Evolutionary conservation across 2,797 vertebrate species (phyloP).

Genomic region (Urophycis tenuis): DNA sequence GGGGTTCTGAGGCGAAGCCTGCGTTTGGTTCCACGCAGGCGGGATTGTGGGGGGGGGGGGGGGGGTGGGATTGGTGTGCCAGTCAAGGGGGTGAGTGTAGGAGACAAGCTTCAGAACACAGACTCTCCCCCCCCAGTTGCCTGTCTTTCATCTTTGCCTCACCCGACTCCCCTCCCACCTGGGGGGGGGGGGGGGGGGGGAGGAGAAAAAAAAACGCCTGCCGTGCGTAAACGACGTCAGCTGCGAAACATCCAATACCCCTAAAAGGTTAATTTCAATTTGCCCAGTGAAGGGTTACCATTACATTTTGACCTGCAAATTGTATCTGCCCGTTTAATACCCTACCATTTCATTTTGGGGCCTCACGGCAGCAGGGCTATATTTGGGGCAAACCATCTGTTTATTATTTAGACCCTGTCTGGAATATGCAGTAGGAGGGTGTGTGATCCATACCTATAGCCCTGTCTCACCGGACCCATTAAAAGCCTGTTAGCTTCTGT

Average conservation of each 20-base stretch:
- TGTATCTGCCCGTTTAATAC: slow-evolving; percentile 72
- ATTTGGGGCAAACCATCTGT: slow-evolving; percentile 66
- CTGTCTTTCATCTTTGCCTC: slow-evolving; percentile 3
- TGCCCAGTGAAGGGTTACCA: slow-evolving; percentile 76
- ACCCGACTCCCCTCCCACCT: too few relatives aligned
- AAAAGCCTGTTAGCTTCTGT: slow-evolving; percentile 72
- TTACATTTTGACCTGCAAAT: slow-evolving; percentile 83
- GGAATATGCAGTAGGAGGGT: slow-evolving; percentile 17
- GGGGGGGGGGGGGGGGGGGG: too few relatives aligned
- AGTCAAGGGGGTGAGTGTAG: neutral
- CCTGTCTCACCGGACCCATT: slow-evolving; percentile 65
- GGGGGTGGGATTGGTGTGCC: neutral
- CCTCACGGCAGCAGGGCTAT: slow-evolving; percentile 46
- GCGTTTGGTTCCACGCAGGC: neutral
- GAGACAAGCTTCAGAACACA: slow-evolving; percentile 50
- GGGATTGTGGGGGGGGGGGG: neutral
- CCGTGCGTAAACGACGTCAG: neutral
- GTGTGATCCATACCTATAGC: slow-evolving; percentile 55
- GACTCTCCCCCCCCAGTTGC: neutral
- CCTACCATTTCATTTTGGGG: slow-evolving; percentile 76
- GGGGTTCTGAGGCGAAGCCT: too few relatives aligned
- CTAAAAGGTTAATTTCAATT: slow-evolving; percentile 80
- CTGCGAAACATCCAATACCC: slow-evolving; percentile 30
- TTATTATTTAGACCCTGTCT: slow-evolving; percentile 77
- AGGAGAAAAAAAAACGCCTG: too few relatives aligned